Conservation (phyloP, 2,113 vertebrate species). For the Corydoras sp. region DNA sequence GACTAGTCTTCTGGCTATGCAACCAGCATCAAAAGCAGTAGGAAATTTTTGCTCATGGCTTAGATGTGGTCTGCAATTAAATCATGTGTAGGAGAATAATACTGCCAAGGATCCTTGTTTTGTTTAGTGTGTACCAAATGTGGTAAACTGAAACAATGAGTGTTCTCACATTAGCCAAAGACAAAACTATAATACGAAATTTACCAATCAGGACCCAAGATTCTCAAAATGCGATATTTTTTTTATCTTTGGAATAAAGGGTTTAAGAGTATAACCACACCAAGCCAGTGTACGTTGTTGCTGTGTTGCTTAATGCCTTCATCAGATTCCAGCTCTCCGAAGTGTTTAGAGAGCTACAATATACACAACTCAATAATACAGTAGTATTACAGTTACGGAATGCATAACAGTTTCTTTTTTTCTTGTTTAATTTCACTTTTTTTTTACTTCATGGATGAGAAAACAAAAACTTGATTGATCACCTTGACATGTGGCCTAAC, state of each 20-base stretch:
- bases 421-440: constrained; percentile 40
- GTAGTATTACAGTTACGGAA: constrained; percentile 73
- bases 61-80: constrained; percentile 10
- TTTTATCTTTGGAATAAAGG: neutral
- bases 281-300: constrained; percentile 10
- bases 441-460: constrained; percentile 64
- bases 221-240: neutral
- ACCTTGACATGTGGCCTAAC: constrained; percentile 77
- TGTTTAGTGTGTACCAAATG: constrained; percentile 19
- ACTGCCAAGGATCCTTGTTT: constrained; percentile 3
- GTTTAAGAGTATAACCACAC: constrained; percentile 2
- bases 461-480: constrained; percentile 65
- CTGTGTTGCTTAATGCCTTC: constrained; percentile 39
- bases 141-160: neutral
- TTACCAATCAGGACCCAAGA: too few species aligned
- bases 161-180: constrained; percentile 24
- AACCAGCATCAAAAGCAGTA: neutral
- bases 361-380: constrained; percentile 77
- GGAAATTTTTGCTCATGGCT: constrained; percentile 3
- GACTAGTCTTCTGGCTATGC: neutral
- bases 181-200: constrained; percentile 8
- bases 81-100: neutral
- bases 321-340: constrained; percentile 76
- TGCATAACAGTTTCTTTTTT: constrained; percentile 55
- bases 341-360: constrained; percentile 75